Evolutionary conservation across 2,888 invertebrate species (phyloP), one percentile per base, ranked within the genome.

Genomic region (Nowickia ferox): DNA sequence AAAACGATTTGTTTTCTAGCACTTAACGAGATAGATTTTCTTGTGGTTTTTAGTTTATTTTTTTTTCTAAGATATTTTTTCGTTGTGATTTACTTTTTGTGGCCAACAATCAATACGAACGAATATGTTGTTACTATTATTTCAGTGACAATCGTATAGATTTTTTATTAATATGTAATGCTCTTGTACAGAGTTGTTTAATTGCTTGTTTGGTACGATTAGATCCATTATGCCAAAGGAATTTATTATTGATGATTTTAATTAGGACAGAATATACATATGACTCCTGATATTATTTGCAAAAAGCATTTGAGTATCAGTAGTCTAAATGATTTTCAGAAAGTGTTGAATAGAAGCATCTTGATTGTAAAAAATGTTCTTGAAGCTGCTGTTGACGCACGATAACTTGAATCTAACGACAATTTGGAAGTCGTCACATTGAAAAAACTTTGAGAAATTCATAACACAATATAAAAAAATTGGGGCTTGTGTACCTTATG

Each of bases 1-100:
- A 80, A 86, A 86, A 77, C 86, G 86, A 86, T 86, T 86, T 83
- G 86, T 86, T 86, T 83, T 61, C 59, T 80, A 72, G 83, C 83
- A 86, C 86, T 86, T 83, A 40, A 30, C 30, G 30, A 48, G 61
- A 65, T 15, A 78, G 79, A 79, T 86, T 77, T 76, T 57, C 48
- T 69, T 66, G 42, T 30, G 42, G 63, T 80, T 69, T 76, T 46
- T 19, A 9, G 15, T 55, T 57, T 1, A 15, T 57, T 22, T 42
- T 48, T 46, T 59, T 59, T 13, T 40, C 38, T 13, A 3, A n/a
- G 17, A 48, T 48, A 9, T 9, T 30, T 76, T 76, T 68, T 42
- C 42, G n/a, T 30, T 55, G 40, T 19, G 57, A 66, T 57, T 83
- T 59, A 51, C 22, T 59, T 78, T 68, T 79, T 72, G 69, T 40